phyloP scores from a whole-genome alignment of 2,888 invertebrate genomes.

The Ichneumoninae sp. region DNA sequence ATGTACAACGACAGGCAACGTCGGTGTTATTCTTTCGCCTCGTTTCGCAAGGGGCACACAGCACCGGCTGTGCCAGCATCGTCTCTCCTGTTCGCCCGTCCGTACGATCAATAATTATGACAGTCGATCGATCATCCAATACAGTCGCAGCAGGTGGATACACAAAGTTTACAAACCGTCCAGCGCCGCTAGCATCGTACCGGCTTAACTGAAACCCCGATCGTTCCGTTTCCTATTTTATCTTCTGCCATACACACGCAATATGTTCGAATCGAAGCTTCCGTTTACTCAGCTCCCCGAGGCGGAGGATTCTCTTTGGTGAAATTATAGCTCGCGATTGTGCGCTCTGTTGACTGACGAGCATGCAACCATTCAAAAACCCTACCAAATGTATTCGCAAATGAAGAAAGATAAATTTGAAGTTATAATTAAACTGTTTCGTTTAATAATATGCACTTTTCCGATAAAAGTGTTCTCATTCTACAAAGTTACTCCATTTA shows the following conservation, averaged over 20 bases:
- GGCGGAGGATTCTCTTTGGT: no score
- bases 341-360: background rate
- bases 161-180: constrained; percentile 35
- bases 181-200: background rate
- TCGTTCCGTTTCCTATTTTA: background rate
- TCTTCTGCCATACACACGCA: background rate
- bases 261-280: background rate
- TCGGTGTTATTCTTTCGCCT: constrained; percentile 30
- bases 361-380: background rate
- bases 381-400: background rate
- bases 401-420: background rate
- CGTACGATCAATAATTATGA: constrained; percentile 66
- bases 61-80: constrained; percentile 48
- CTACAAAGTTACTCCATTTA: background rate
- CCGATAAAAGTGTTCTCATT: background rate
- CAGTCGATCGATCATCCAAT: constrained; percentile 65
- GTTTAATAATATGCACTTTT: background rate
- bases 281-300: background rate
- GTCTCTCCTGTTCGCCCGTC: constrained; percentile 30
- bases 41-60: constrained; percentile 31
- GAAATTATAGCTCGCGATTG: background rate
- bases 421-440: constrained; percentile 3
- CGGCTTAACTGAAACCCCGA: background rate
- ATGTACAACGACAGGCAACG: background rate
- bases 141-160: constrained; percentile 52